Conservation (phyloP, 2,113 vertebrate genomes). For the Pelecanus crispus region DNA sequence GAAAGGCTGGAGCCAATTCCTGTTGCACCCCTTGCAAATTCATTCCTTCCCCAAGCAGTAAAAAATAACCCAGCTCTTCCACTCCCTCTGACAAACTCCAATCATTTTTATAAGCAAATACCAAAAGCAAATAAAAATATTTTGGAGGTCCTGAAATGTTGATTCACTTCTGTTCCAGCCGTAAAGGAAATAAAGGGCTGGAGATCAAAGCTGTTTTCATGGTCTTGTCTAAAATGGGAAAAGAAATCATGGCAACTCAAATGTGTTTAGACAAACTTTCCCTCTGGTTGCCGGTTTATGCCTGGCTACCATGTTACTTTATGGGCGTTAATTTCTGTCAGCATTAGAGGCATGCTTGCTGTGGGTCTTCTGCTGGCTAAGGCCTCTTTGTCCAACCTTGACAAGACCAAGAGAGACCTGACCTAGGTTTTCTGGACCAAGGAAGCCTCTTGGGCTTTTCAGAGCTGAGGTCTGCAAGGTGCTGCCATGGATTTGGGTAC, state of each 20-base stretch:
- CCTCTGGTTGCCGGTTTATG: not conserved
- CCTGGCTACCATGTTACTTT: not conserved
- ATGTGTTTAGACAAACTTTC: not conserved
- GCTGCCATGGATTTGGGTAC: not conserved
- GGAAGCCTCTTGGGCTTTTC: not conserved
- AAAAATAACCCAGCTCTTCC: not conserved
- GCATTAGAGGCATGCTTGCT: not conserved
- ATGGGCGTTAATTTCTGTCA: not conserved
- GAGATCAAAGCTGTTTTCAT: slow-evolving; percentile 13
- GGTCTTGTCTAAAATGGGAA: slow-evolving; percentile 25
- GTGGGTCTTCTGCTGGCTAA: not conserved
- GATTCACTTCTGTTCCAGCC: slow-evolving; percentile 7
- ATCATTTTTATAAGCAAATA: slow-evolving; percentile 34
- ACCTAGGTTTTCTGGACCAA: not conserved
- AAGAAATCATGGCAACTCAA: slow-evolving; percentile 27
- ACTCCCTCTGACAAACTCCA: not conserved
- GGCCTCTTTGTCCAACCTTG: not conserved
- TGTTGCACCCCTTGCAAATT: not conserved
- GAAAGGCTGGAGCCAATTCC: not conserved
- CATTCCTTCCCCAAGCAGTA: not conserved
- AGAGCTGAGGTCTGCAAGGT: not conserved
- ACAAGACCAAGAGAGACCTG: not conserved
- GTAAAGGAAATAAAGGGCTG: slow-evolving; percentile 25
- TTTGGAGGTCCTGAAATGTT: slow-evolving; percentile 17
- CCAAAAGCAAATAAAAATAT: slow-evolving; percentile 38